Conservation (phyloP, 2,888 invertebrate species). For the Spisula subtruncata region DNA sequence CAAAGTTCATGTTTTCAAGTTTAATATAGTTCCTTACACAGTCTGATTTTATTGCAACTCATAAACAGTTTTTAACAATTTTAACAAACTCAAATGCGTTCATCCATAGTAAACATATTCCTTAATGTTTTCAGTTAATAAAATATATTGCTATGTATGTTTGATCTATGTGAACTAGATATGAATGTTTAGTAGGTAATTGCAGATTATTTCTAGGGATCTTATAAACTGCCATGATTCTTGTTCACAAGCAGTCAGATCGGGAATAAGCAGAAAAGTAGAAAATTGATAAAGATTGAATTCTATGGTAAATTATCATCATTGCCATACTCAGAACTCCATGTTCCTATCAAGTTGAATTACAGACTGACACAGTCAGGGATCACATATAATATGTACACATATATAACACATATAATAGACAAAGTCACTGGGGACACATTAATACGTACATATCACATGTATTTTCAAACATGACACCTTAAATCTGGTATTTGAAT, state of each 20-base stretch:
- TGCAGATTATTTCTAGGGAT: too few species aligned
- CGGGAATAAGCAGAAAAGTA: too few species aligned
- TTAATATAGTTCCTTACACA: not conserved
- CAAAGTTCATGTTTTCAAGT: not conserved
- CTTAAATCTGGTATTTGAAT: conserved; percentile 9
- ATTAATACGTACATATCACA: conserved; percentile 55
- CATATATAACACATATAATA: conserved; percentile 30
- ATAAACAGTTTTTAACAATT: not conserved
- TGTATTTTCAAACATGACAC: conserved; percentile 34
- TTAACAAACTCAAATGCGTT: not conserved
- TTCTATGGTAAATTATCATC: too few species aligned
- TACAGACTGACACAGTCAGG: conserved; percentile 25
- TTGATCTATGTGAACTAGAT: too few species aligned
- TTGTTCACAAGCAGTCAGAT: too few species aligned
- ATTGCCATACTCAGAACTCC: not conserved
- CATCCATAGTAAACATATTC: not conserved
- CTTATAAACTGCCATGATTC: too few species aligned
- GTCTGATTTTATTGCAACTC: not conserved
- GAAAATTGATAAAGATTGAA: too few species aligned
- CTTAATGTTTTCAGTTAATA: too few species aligned
- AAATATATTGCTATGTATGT: too few species aligned
- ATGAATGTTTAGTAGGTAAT: too few species aligned
- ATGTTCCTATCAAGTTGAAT: not conserved
- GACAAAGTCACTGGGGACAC: conserved; percentile 51
- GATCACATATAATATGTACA: conserved; percentile 44